Evolutionary conservation across 2,888 invertebrate genomes (phyloP).

Genomic region (Periphyllus acericola): DNA sequence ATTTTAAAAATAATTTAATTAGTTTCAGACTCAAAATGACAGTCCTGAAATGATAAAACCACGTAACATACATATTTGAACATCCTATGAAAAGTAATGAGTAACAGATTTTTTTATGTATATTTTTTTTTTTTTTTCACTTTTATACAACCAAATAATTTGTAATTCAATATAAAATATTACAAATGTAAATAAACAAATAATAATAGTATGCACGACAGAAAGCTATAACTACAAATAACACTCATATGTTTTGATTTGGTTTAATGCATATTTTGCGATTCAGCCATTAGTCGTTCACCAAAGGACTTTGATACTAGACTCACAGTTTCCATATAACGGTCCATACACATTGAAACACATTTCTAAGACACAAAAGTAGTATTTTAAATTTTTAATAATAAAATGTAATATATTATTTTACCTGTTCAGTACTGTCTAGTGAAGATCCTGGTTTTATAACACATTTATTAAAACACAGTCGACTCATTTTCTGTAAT

Average conservation of each 20-base stretch:
- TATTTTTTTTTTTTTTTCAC: conserved; percentile 22
- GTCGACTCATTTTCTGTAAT: conserved; percentile 91
- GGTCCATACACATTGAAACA: conserved; percentile 97
- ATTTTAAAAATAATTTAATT: conserved; percentile 12
- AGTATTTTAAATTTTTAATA: conserved; percentile 15
- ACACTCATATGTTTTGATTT: conserved; percentile 21
- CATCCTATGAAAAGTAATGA: not conserved
- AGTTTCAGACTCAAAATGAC: conserved; percentile 25
- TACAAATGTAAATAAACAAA: conserved; percentile 48
- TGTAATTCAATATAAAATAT: conserved; percentile 14
- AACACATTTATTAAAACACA: conserved; percentile 96
- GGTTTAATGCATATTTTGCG: conserved; percentile 67
- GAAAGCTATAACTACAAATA: conserved; percentile 45
- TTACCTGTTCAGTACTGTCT: conserved; percentile 85
- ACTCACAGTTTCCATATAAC: conserved; percentile 97
- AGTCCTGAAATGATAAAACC: conserved; percentile 28
- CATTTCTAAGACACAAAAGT: conserved; percentile 80
- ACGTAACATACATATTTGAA: conserved; percentile 32
- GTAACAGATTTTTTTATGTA: not conserved
- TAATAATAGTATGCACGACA: conserved; percentile 26
- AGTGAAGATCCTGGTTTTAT: conserved; percentile 88
- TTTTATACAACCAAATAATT: conserved; percentile 44
- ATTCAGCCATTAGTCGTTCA: conserved; percentile 84
- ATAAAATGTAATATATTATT: conserved; percentile 39
- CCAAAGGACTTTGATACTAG: conserved; percentile 90